These are phyloP conservation scores for Macrosteles quadrilineatus DNA, from an alignment of 1,140 invertebrate species.

Conservation along the genomic window DNA sequence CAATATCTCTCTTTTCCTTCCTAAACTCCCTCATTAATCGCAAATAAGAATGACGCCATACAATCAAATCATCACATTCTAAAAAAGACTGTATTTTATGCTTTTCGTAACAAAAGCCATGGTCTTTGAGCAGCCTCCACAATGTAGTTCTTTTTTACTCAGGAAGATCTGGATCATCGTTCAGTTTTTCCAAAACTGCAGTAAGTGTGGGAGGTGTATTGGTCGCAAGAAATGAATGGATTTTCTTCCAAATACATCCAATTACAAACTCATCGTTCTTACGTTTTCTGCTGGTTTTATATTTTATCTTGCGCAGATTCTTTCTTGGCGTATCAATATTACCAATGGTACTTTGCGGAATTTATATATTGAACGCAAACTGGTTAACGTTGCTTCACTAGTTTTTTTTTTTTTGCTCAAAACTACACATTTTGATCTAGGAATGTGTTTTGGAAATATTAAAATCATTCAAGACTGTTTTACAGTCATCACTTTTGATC, in stretches of 20 bases:
- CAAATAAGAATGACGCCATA: background rate
- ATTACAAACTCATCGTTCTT: background rate
- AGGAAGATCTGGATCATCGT: too few relatives aligned
- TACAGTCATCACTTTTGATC: background rate
- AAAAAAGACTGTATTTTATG: background rate
- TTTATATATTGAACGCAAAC: too few relatives aligned
- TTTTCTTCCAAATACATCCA: background rate
- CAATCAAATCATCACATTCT: background rate
- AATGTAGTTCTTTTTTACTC: too few relatives aligned
- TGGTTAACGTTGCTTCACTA: background rate
- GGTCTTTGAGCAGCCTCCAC: background rate
- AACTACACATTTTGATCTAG: background rate
- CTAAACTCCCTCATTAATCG: background rate
- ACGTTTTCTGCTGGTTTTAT: too few relatives aligned
- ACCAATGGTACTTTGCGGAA: background rate
- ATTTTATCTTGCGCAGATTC: background rate
- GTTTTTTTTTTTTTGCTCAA: background rate
- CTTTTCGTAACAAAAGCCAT: background rate
- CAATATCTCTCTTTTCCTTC: too few relatives aligned
- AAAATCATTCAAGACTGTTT: background rate
- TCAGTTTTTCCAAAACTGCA: too few relatives aligned
- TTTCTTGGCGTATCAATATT: background rate
- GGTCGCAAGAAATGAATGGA: background rate
- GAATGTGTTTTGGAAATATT: too few relatives aligned
- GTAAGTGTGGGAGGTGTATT: too few relatives aligned